Conservation (phyloP, 2,888 invertebrate species). For the Dasysyrphus albostriatus region DNA sequence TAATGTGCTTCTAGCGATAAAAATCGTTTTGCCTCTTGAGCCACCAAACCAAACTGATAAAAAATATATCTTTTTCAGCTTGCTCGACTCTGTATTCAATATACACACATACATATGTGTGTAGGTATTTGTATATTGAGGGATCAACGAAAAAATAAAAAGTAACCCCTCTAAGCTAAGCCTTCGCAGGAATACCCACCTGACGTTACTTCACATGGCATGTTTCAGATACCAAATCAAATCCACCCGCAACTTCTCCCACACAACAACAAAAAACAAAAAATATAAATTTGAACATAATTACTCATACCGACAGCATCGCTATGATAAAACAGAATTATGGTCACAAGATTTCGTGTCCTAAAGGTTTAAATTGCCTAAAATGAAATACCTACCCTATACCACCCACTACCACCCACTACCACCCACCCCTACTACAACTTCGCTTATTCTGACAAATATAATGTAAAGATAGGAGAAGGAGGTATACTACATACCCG, state of each 20-base stretch:
- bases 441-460: background rate
- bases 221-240: slow-evolving; percentile 56
- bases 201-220: slow-evolving; percentile 29
- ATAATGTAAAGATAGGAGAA: background rate
- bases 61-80: slow-evolving; percentile 13
- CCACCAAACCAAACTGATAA: slow-evolving; percentile 30
- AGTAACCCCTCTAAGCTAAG: slow-evolving; percentile 30
- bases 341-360: slow-evolving; percentile 55
- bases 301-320: slow-evolving; percentile 70
- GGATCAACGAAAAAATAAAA: slow-evolving; percentile 2
- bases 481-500: slow-evolving; percentile 49
- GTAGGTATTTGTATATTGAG: background rate
- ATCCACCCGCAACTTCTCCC: background rate
- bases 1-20: slow-evolving; percentile 71
- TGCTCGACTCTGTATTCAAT: background rate
- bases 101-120: too few relatives aligned
- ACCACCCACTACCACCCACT: slow-evolving; percentile 7
- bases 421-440: background rate
- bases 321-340: slow-evolving; percentile 65
- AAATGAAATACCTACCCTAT: slow-evolving; percentile 21
- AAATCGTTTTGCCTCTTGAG: slow-evolving; percentile 53
- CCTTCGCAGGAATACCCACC: slow-evolving; percentile 16
- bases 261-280: background rate
- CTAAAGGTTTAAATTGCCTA: slow-evolving; percentile 22
- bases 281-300: slow-evolving; percentile 56